Evolutionary conservation across 2,113 vertebrate species (phyloP).

Genomic region (Campylomormyrus tamandua): DNA sequence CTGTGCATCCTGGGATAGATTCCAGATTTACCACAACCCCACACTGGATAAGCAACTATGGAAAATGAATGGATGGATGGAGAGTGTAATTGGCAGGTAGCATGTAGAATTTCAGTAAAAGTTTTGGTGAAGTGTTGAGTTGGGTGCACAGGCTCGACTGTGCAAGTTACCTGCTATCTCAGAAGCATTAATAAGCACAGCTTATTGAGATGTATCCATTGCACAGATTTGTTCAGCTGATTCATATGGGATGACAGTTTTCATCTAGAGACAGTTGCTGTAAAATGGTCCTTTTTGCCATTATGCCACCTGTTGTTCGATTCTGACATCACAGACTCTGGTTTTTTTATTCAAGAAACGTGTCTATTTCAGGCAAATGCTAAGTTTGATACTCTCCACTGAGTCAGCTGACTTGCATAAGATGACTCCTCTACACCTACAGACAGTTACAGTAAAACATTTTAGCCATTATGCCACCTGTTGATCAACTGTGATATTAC

Average conservation of each 20-base stretch:
- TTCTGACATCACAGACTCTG: not conserved
- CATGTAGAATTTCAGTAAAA: not conserved
- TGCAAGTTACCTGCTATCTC: not conserved
- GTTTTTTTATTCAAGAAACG: not conserved
- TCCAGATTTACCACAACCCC: not conserved
- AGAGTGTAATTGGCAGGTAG: not conserved
- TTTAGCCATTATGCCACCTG: not conserved
- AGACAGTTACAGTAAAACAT: not conserved
- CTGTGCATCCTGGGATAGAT: not conserved
- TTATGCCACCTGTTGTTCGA: not conserved
- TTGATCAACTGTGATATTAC: not conserved
- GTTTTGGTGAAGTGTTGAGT: not conserved
- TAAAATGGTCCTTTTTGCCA: not conserved
- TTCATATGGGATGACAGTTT: not conserved
- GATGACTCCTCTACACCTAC: not conserved
- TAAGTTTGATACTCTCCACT: not conserved
- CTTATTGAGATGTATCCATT: not conserved
- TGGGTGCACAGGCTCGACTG: not conserved
- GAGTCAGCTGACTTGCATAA: not conserved
- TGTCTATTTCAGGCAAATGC: not conserved
- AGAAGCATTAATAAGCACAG: not conserved
- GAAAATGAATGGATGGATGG: not conserved
- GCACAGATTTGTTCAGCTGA: not conserved
- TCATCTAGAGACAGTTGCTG: not conserved
- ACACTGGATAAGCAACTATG: not conserved